These are phyloP conservation scores for Antheraea mylitta DNA, from an alignment of 1,140 invertebrate species.

Conservation along the genomic window DNA sequence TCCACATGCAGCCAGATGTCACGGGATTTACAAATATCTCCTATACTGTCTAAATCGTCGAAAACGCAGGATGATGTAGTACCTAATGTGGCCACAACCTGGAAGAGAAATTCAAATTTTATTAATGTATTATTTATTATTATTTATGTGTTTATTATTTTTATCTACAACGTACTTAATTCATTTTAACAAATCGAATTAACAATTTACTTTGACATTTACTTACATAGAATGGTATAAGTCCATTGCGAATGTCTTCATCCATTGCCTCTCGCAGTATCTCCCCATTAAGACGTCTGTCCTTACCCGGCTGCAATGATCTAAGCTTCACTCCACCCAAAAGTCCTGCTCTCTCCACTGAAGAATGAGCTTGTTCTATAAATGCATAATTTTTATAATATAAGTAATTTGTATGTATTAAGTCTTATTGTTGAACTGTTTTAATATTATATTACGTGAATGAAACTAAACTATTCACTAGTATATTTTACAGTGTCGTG, in stretches of 20 bases:
- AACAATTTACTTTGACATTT: not conserved
- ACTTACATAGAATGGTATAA: conserved; percentile 93
- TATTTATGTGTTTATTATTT: too few relatives aligned
- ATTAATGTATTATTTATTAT: not conserved
- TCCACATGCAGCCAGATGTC: conserved; percentile 96
- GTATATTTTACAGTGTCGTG: too few relatives aligned
- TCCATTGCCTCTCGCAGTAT: conserved; percentile 90
- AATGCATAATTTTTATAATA: conserved; percentile 29
- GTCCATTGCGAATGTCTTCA: conserved; percentile 88
- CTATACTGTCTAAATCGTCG: conserved; percentile 92
- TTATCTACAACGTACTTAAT: too few relatives aligned
- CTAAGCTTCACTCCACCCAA: conserved; percentile 93
- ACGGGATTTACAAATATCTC: conserved; percentile 87
- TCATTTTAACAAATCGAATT: too few relatives aligned
- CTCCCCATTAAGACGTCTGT: conserved; percentile 89
- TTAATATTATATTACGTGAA: too few relatives aligned
- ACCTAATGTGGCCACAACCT: conserved; percentile 93
- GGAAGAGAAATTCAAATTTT: conserved; percentile 16
- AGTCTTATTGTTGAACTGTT: too few relatives aligned
- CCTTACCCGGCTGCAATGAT: conserved; percentile 88
- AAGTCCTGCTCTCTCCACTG: conserved; percentile 94
- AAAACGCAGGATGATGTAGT: conserved; percentile 95
- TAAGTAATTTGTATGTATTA: not conserved
- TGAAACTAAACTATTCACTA: too few relatives aligned
- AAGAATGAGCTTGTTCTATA: conserved; percentile 94